Conservation (phyloP, 2,797 vertebrate genomes). For the Gallirallus australis region DNA sequence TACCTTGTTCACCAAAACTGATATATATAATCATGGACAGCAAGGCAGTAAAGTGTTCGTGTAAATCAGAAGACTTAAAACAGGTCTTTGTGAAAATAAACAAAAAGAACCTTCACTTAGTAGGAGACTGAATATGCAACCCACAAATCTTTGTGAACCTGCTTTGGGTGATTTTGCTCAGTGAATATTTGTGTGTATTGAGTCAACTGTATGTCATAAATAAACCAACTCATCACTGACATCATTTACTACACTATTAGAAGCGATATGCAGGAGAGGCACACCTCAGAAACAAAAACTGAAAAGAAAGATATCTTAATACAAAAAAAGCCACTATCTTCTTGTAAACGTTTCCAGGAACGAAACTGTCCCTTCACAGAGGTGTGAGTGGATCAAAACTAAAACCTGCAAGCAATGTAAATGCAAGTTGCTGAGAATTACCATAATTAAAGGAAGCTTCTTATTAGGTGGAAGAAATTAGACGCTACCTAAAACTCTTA, state of each 20-base stretch:
- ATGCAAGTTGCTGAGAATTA: background rate
- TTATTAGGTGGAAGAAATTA: background rate
- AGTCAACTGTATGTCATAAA: background rate
- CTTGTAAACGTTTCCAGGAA: background rate
- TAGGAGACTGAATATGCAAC: background rate
- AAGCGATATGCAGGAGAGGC: background rate
- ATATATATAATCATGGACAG: background rate
- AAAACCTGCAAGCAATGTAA: background rate
- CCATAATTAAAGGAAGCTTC: background rate
- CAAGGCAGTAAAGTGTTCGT: background rate
- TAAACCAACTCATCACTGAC: background rate
- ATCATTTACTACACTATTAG: background rate
- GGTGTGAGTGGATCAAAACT: background rate
- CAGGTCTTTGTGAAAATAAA: background rate
- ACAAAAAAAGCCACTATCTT: background rate
- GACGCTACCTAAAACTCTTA: background rate
- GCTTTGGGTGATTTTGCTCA: background rate
- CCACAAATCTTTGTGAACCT: background rate
- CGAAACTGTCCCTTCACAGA: background rate
- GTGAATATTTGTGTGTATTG: background rate
- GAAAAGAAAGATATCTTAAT: background rate
- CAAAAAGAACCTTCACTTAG: background rate
- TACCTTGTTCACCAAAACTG: conserved; percentile 33
- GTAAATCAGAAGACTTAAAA: background rate
- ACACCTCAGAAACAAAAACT: background rate